phyloP scores from a whole-genome alignment of 2,113 vertebrate species.

The Agapornis roseicollis region DNA sequence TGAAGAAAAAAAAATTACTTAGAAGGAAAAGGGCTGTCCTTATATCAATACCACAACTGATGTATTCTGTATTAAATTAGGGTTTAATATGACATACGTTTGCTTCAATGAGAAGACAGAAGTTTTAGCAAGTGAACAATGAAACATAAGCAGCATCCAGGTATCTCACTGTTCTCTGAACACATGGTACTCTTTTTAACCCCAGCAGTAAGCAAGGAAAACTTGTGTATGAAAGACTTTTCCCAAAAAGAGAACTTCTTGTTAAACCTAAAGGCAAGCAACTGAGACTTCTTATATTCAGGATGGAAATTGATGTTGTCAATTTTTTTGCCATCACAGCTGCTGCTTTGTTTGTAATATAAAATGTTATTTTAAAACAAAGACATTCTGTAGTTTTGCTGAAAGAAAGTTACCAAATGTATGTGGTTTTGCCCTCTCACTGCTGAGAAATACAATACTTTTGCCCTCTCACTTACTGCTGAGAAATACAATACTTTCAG shows the following conservation, averaged over 20 bases:
- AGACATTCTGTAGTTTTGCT: background rate
- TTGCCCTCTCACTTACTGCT: background rate
- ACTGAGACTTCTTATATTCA: background rate
- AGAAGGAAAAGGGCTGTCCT: background rate
- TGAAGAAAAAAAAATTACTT: background rate
- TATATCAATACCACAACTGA: background rate
- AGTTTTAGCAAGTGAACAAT: background rate
- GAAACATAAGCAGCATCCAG: background rate
- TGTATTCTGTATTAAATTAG: background rate
- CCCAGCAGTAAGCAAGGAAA: background rate
- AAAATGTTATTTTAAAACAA: background rate
- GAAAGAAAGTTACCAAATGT: background rate
- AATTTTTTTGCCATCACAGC: background rate
- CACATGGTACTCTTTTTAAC: fast-evolving
- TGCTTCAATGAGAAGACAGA: background rate
- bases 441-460: background rate
- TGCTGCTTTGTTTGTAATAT: background rate
- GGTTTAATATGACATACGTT: background rate
- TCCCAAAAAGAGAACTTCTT: background rate
- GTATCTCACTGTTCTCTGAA: background rate
- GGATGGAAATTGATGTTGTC: background rate
- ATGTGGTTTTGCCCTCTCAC: fast-evolving
- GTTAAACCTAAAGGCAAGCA: background rate
- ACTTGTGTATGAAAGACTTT: background rate
- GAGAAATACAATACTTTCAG: background rate